Base-by-base conservation (phyloP, 2,797 vertebrate species). In the Siniperca obscura region DNA sequence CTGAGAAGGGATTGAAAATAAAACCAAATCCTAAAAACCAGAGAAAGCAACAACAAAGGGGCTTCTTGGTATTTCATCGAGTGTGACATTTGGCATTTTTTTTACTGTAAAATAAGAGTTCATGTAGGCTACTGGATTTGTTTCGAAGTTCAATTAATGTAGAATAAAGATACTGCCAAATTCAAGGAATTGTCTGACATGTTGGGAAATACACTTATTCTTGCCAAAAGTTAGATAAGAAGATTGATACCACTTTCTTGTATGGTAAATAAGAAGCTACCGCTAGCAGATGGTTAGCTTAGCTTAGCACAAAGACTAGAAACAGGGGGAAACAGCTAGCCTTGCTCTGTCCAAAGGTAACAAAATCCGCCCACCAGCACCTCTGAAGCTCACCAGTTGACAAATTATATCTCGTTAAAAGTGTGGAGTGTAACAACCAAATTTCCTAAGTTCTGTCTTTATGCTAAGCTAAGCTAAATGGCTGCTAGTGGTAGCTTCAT, bases 41-140 rank as follows among this genome's bases (percentile, higher is more conserved):
- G 9, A 59, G 62, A 57, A 44, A 70, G 52, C 30, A 60, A 27
- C 48, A 69, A 86, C 83, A 85, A 84, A 81, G 44, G 25, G 56
- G 40, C 59, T 40, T 59, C 38, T 53, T 62, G 44, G 56, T 77
- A 55, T 83, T 48, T 76, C 0, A 72, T 12, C 0, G 0, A 78
- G 8, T 34, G 13, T 61, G 25, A 86, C 12, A 62, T 70, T 67
- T 77, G 5, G 12, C 73, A 13, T 0, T 69, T 75, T 22, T 48
- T 72, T 40, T 17, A 50, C 40, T 30, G 48, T 38, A 64, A 64
- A 53, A 46, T n/a, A 67, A 73, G 16, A 66, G 12, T 25, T 3
- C 30, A 27, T 27, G 27, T 27, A 27, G 27, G 27, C 27, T 30
- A 30, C 30, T 13, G 17, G 7, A 55, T 59, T 42, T 52, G 52